Conservation (phyloP, 1,140 invertebrate genomes). For the Drosophila grimshawi region DNA sequence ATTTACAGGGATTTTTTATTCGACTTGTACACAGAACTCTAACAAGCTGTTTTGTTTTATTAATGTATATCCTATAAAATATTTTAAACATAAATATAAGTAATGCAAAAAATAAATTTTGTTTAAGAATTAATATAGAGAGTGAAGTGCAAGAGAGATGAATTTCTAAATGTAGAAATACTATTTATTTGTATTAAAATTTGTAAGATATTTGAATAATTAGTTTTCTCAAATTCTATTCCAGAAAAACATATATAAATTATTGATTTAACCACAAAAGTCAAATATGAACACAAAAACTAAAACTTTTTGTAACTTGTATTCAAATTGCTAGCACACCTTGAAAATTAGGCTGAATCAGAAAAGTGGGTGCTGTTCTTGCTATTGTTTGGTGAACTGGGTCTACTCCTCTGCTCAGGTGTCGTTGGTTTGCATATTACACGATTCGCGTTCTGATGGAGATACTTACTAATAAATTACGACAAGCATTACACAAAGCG, state of each 20-base stretch:
- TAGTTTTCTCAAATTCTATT: too few relatives aligned
- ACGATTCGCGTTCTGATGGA: slow-evolving; percentile 24
- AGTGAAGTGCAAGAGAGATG: too few relatives aligned
- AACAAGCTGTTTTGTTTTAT: too few relatives aligned
- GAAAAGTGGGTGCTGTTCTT: slow-evolving; percentile 10
- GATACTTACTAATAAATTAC: slow-evolving; percentile 47
- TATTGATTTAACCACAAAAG: not conserved
- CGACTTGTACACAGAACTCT: too few relatives aligned
- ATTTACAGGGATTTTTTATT: too few relatives aligned
- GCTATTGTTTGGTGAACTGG: not conserved
- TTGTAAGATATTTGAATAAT: too few relatives aligned
- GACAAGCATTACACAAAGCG: slow-evolving; percentile 46
- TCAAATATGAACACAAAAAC: not conserved
- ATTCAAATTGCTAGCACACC: slow-evolving; percentile 17
- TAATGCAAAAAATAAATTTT: too few relatives aligned
- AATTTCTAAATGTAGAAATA: too few relatives aligned
- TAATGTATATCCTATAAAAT: too few relatives aligned
- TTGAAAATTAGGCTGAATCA: slow-evolving; percentile 15
- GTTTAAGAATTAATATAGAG: too few relatives aligned
- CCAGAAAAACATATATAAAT: not conserved
- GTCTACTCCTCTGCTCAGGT: slow-evolving; percentile 22
- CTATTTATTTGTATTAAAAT: too few relatives aligned
- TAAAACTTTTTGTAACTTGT: not conserved
- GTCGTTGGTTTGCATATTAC: slow-evolving; percentile 26
- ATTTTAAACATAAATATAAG: too few relatives aligned